Conservation (phyloP, 2,797 vertebrate species). For the Anguilla marmorata region DNA sequence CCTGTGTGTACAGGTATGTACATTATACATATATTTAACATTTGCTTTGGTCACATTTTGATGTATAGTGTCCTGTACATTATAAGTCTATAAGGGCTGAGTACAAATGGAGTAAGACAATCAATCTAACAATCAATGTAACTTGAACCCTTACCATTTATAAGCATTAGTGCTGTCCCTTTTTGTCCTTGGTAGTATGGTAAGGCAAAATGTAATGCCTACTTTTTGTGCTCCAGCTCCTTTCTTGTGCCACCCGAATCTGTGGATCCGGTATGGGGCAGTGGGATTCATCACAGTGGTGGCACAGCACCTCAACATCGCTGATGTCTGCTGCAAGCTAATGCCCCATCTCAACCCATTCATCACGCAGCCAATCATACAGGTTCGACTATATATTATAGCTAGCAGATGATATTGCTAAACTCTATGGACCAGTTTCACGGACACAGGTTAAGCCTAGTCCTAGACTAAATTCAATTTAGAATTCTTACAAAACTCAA, state of each 20-base stretch:
- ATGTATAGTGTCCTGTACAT: too few relatives aligned
- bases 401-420: background rate
- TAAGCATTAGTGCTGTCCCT: background rate
- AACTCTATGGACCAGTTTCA: background rate
- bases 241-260: conserved; percentile 94
- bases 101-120: too few relatives aligned
- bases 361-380: conserved; percentile 93
- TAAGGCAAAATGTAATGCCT: background rate
- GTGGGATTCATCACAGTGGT: conserved; percentile 97
- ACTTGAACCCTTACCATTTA: background rate
- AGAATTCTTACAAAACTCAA: too few relatives aligned
- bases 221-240: conserved; percentile 72
- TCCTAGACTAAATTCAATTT: too few relatives aligned
- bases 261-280: conserved; percentile 96
- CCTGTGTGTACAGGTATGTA: too few relatives aligned
- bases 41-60: background rate
- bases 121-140: background rate
- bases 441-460: too few relatives aligned
- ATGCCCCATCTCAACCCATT: conserved; percentile 95
- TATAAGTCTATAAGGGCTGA: too few relatives aligned
- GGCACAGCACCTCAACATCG: conserved; percentile 91
- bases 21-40: background rate
- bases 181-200: background rate
- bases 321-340: conserved; percentile 96
- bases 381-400: conserved; percentile 67